Base-by-base conservation (phyloP, 2,797 vertebrate genomes). In the Linurgus olivaceus region DNA sequence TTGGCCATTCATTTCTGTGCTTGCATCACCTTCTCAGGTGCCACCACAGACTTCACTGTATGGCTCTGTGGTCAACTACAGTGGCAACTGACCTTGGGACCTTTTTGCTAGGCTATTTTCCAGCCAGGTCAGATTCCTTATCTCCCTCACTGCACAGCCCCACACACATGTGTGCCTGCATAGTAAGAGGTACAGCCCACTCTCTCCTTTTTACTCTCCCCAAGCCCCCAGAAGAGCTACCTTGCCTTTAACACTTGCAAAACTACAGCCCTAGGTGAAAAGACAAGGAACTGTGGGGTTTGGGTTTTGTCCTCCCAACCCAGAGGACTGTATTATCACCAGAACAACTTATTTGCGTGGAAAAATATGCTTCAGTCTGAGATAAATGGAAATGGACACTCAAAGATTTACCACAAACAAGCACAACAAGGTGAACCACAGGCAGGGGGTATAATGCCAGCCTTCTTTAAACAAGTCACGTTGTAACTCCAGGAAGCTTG, bases 311-410 rank as follows among this genome's bases (percentile, higher is more conserved):
- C n/a, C 57, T 82, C 59, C 37, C 26, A 55, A 25, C 10, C 6
- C n/a, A 65, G 26, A 45, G 40, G 21, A 37, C 28, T 76, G 28
- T 18, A 37, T 47, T 88, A 35, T 55, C 54, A 89, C 57, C 31
- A 51, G 31, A 84, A 40, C 0, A 10, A 70, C 28, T 66, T 67
- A 35, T 7, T 35, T 73, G 48, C 45, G n/a, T 26, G 70, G 55
- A 61, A 90, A 88, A 94, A 91, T 73, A 51, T 29, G 66, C 37
- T 84, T 63, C 17, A 78, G 54, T 73, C 19, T 83, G 63, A 78
- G 66, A 84, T 76, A 93, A 84, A 84, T 62, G 54, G 57, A 91
- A 95, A 93, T 6, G 55, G 86, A 84, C 55, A 82, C 42, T 82
- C 51, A 40, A 79, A 81, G 51, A 93, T 62, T 84, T 90, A 73